Evolutionary conservation across 2,888 invertebrate genomes (phyloP), one percentile per base, ranked within the genome.

Genomic region (Protula sp.): DNA sequence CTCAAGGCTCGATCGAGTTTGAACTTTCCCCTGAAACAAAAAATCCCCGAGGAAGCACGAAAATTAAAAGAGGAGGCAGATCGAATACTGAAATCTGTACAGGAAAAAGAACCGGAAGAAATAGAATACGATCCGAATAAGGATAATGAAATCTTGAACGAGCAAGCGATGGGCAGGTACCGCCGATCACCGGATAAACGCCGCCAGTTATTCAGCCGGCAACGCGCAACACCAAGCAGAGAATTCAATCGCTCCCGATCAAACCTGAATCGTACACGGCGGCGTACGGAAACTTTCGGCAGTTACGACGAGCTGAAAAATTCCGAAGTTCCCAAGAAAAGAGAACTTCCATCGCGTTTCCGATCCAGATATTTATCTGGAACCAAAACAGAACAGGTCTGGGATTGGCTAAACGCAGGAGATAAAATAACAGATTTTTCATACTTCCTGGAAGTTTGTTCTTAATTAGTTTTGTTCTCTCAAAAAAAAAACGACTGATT

Each of bases 401-500:
- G 76, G 76, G 70, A 73, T n/a, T 76, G 76, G 76, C 58, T 76
- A 9, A 74, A 73, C 50, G 62, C 69, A 38, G 74, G 71, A 3
- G 74, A 75, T 31, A 63, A 65, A 38, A 69, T 74, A 56, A 67
- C 69, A 2, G 74, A 74, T 30, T 74, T 76, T 57, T 70, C 72
- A 47, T 74, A 71, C 61, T 76, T 76, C 55, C 63, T 76, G 38
- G 48, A 48, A 22, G 47, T 60, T 5, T 60, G 60, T 45, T 55
- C 59, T 3, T 59, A 55, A 47, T 19, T 4, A 47, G 4, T n/a
- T n/a, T n/a, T n/a, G n/a, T n/a, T n/a, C n/a, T n/a, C n/a, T n/a
- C n/a, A n/a, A n/a, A n/a, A n/a, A n/a, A n/a, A n/a, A n/a, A n/a
- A n/a, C n/a, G n/a, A n/a, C n/a, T n/a, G n/a, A n/a, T n/a, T n/a